Base-by-base conservation (phyloP, 2,797 vertebrate species). In the Apogon talboti region DNA sequence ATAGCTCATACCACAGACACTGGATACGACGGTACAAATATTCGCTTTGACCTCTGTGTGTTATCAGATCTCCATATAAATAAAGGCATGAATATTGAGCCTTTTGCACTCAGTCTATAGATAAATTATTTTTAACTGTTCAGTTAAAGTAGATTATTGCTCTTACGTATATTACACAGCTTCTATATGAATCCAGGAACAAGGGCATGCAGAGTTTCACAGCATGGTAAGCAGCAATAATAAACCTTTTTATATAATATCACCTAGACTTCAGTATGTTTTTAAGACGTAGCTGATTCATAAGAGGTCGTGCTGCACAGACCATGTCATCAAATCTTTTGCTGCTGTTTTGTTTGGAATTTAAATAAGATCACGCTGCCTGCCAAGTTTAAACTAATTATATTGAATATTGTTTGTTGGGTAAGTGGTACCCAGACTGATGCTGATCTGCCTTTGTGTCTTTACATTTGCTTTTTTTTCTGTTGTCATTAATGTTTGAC, bases 61-160 rank as follows among this genome's bases (percentile, higher is more conserved):
- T 46, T 18, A 35, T 46, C 35, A 42, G 49, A 28, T 56, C 28
- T 60, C 15, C 15, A 38, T 51, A 41, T 9, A 0, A 61, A 19
- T 65, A 57, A 24, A 42, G 54, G 33, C 21, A 24, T 60, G 30
- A n/a, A 62, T 41, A 66, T 47, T 42, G 13, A 64, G 53, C 38
- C 37, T 59, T 45, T 57, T 68, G 83, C 67, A 73, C 70, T 77
- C 57, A 77, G 3, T 74, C 52, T 44, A 37, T 52, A 9, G 3
- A 56, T 54, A 18, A 13, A 44, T 62, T 14, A 60, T 68, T 19
- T 28, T 1, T 48, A 16, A 51, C 19, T 52, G 11, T 58, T 79
- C 41, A 30, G 21, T 30, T 64, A 6, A 56, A 28, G 30, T 28
- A 37, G 1, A 56, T 28, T 8, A n/a, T 35, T 57, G 21, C 13